Evolutionary conservation across 2,113 vertebrate species (phyloP).

Genomic region (Apteryx mantelli): DNA sequence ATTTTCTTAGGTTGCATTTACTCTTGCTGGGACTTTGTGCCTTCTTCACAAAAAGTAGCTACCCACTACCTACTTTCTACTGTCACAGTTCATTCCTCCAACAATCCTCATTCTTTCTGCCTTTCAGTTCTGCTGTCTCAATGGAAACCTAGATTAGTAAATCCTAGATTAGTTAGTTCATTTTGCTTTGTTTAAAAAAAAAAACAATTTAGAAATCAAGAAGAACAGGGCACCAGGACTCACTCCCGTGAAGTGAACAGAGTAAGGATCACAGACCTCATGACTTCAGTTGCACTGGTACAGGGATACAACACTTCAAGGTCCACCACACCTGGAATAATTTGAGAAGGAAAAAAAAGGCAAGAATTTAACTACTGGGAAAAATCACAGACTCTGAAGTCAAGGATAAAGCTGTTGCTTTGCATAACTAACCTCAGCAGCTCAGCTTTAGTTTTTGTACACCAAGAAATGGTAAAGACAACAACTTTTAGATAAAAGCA

Average conservation of each 20-base stretch:
- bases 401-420: not conserved
- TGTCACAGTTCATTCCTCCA: fast-evolving
- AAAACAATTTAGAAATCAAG: not conserved
- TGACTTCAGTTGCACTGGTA: not conserved
- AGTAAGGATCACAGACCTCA: not conserved
- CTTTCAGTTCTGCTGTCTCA: not conserved
- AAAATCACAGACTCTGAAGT: not conserved
- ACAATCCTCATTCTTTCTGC: not conserved
- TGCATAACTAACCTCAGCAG: not conserved
- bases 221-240: not conserved
- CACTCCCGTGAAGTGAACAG: not conserved
- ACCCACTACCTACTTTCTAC: not conserved
- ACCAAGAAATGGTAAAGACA: fast-evolving
- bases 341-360: not conserved
- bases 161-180: fast-evolving
- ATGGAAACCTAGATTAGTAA: not conserved
- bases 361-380: not conserved
- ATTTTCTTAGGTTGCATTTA: not conserved
- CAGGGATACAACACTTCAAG: not conserved
- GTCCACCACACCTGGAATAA: not conserved
- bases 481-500: not conserved
- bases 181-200: not conserved
- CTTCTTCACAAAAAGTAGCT: not conserved
- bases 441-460: not conserved
- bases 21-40: not conserved